Evolutionary conservation across 2,888 invertebrate species (phyloP), one percentile per base, ranked within the genome.

Genomic region (Thymelicus acteon): DNA sequence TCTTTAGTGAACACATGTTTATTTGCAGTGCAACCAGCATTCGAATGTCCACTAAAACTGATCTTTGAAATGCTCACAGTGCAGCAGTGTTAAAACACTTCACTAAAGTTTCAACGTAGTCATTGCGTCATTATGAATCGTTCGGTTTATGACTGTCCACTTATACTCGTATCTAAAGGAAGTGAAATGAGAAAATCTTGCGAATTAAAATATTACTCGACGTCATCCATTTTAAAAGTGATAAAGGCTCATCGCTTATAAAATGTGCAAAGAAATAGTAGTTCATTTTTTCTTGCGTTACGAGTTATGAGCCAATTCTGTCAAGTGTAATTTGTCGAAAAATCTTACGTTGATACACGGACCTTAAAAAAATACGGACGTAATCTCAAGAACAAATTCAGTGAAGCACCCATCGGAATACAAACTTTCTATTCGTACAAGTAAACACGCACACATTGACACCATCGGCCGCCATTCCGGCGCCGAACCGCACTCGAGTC

Each of bases 81-180:
- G 15, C 44, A 47, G 62, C n/a, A n/a, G n/a, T n/a, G n/a, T n/a
- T n/a, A n/a, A 68, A 68, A 62, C 61, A 68, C 62, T 6, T 13
- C 62, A 62, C 57, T 62, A 57, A 68, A 37, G 57, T 57, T 68
- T 62, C 62, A 57, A 54, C 62, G 47, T 31, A 24, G 62, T 62
- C 61, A 13, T 68, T 68, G 68, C 68, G 57, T 62, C 47, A 68
- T 54, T 54, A n/a, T 39, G 39, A 19, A 44, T 62, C 44, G 52
- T 15, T 54, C 31, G 13, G 68, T 31, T 69, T 54, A 69, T 63
- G 57, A 31, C 57, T 37, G 68, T 63, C 54, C 62, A 57, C 62
- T 69, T 69, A 47, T 40, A n/a, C n/a, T n/a, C n/a, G n/a, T n/a
- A 69, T 57, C 57, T 57, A 63, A 68, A 54, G 47, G 62, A 63